Evolutionary conservation across 2,888 invertebrate species (phyloP).

Genomic region (Macrophya annulata): DNA sequence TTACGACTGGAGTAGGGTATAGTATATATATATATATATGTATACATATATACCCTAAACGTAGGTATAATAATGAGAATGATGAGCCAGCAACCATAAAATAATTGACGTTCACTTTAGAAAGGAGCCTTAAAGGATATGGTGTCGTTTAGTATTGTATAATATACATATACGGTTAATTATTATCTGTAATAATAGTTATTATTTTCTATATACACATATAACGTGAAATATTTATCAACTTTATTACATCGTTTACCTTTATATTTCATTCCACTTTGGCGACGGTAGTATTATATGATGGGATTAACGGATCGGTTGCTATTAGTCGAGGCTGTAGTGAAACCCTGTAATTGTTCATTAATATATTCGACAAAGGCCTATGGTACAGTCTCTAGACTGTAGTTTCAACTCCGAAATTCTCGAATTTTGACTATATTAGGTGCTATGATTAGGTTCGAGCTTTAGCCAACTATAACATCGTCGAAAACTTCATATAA

Average conservation of each 20-base stretch:
- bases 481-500: neutral
- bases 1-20: neutral
- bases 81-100: slow-evolving; percentile 24
- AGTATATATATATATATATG: too few relatives aligned
- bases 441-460: slow-evolving; percentile 16
- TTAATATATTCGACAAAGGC: slow-evolving; percentile 27
- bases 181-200: neutral
- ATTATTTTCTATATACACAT: neutral
- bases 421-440: neutral
- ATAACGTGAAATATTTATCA: neutral
- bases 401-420: neutral
- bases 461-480: neutral
- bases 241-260: neutral
- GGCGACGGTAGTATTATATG: neutral
- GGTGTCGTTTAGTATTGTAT: too few relatives aligned
- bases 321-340: slow-evolving; percentile 21
- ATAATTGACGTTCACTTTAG: neutral
- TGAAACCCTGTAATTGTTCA: slow-evolving; percentile 5
- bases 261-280: slow-evolving; percentile 12
- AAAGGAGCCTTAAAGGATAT: too few relatives aligned
- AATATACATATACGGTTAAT: too few relatives aligned
- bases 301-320: slow-evolving; percentile 8
- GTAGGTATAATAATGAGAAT: neutral
- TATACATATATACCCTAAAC: neutral
- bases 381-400: slow-evolving; percentile 3